phyloP scores from a whole-genome alignment of 1,140 invertebrate genomes.

The Leucophenga varia region DNA sequence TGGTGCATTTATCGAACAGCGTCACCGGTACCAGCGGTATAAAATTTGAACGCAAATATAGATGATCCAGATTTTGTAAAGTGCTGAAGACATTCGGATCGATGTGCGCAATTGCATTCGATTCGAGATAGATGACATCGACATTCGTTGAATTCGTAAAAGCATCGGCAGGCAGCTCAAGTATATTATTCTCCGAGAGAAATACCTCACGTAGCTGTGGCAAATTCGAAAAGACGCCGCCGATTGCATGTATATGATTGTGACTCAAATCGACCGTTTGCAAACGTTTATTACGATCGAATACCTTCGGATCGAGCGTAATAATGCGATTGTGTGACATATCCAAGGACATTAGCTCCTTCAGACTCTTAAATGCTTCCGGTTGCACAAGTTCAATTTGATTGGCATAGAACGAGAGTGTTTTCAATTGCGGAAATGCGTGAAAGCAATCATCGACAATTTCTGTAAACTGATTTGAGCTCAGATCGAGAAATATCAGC shows the following conservation, averaged over 20 bases:
- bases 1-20: constrained; percentile 72
- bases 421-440: constrained; percentile 75
- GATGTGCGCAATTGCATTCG: constrained; percentile 80
- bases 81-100: constrained; percentile 72
- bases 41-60: constrained; percentile 86
- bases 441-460: constrained; percentile 76
- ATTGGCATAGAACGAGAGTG: constrained; percentile 81
- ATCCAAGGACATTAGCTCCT: constrained; percentile 78
- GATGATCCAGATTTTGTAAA: constrained; percentile 73
- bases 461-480: constrained; percentile 79
- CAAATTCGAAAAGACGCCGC: constrained; percentile 77
- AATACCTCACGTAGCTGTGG: constrained; percentile 78
- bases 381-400: constrained; percentile 76
- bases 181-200: constrained; percentile 87
- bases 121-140: constrained; percentile 81
- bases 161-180: constrained; percentile 78
- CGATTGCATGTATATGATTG: constrained; percentile 84
- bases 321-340: constrained; percentile 86
- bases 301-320: constrained; percentile 69
- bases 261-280: constrained; percentile 82
- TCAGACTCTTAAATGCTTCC: constrained; percentile 72
- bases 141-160: constrained; percentile 76
- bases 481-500: constrained; percentile 77
- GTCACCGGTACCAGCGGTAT: constrained; percentile 73
- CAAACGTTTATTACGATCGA: constrained; percentile 72